These are phyloP conservation scores for Rafetus swinhoei DNA, from an alignment of 2,113 vertebrate species.

Conservation along the genomic window DNA sequence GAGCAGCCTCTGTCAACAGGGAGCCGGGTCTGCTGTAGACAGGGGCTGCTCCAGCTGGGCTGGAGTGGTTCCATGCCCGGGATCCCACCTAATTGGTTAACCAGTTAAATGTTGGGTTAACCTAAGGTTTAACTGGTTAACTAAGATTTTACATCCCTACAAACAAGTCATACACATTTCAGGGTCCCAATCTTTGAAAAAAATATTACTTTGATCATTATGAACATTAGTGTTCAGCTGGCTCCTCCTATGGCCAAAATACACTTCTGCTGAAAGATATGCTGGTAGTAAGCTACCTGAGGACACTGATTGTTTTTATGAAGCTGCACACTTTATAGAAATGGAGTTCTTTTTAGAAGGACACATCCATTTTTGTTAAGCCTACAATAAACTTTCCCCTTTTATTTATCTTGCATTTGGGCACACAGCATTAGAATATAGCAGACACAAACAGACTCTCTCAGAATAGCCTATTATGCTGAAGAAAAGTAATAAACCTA, in stretches of 20 bases:
- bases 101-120: no score
- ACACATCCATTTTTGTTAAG: background rate
- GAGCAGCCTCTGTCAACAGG: no score
- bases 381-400: background rate
- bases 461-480: background rate
- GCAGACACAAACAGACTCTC: background rate
- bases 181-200: background rate
- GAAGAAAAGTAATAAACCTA: background rate
- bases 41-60: no score
- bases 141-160: no score
- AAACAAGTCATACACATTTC: background rate
- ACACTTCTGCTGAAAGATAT: background rate
- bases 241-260: background rate
- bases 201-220: background rate
- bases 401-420: conserved; percentile 17
- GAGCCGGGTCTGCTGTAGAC: no score
- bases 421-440: background rate
- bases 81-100: no score
- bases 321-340: background rate
- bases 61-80: no score
- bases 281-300: background rate
- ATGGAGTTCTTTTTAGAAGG: background rate
- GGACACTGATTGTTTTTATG: background rate
- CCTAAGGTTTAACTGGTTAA: no score
- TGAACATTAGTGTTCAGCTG: background rate